Base-by-base conservation (phyloP, 2,888 invertebrate species). In the Abrostola triplasia region DNA sequence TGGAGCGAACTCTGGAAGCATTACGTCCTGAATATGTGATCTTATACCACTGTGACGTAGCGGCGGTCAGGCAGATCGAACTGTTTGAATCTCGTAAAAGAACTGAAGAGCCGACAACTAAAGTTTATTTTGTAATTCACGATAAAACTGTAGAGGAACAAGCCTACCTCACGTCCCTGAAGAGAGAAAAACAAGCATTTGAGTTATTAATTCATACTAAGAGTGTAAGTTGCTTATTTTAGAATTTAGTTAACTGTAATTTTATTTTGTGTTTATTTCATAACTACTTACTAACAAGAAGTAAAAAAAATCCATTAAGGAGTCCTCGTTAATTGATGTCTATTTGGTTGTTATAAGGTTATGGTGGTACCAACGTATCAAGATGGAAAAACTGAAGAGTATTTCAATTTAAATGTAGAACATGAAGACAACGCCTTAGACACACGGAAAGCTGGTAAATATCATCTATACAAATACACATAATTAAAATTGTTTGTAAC, bases 61-160 rank as follows among this genome's bases (percentile, higher is more conserved):
- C 97, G 0, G 97, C 98, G 35, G 97, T 99, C 8, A 94, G 99
- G 36, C 98, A 98, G 89, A 95, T 99, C 63, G 99, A 99, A 95
- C 96, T 98, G 70, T 98, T 96, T 84, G 98, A 97, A 85, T 95
- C 96, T 36, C 95, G 96, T 37, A 95, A 95, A 67, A 87, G 91
- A 49, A 70, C 84, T 0, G 88, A 90, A 1, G 94, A 95, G 9
- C 88, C 95, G 0, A 87, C 92, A 12, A 87, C 97, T 6, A 96
- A 96, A 82, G 97, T 99, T 8, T 99, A 98, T 90, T 98, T 99
- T 83, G 88, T 99, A 54, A 96, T 99, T 74, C 98, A 99, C 87
- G 96, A 97, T 9, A 97, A 97, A 67, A 99, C 99, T 7, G 98
- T 98, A 0, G 99, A 99, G 92, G 99, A 99, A 90, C 99, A 99